Evolutionary conservation across 2,888 invertebrate species (phyloP).

Genomic region (Cosmopolites sordidus): DNA sequence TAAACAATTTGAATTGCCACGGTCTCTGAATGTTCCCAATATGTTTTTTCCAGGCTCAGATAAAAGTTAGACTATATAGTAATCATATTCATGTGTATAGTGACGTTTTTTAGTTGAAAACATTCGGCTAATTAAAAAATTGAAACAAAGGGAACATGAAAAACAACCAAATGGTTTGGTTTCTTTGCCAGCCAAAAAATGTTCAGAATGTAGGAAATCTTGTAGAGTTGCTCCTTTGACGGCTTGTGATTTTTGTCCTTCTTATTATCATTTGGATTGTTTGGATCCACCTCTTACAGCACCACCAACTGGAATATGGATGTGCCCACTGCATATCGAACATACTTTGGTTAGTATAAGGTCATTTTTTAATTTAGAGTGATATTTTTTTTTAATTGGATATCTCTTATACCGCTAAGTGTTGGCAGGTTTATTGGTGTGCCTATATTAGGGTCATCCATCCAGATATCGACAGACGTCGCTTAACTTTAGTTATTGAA

Average conservation of each 20-base stretch:
- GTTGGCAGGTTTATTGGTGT: too few species aligned
- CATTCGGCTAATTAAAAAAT: constrained; percentile 27
- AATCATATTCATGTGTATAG: neutral
- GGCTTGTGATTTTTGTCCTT: constrained; percentile 90
- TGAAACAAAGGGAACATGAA: constrained; percentile 32
- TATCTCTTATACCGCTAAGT: too few species aligned
- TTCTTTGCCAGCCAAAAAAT: constrained; percentile 77
- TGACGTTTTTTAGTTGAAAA: constrained; percentile 39
- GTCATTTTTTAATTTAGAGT: neutral
- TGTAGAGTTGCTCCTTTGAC: constrained; percentile 80
- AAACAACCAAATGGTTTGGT: constrained; percentile 57
- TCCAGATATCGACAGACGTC: too few species aligned
- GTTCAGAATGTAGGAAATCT: constrained; percentile 80
- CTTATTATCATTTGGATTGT: constrained; percentile 90
- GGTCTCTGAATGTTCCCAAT: constrained; percentile 66
- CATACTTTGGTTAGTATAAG: constrained; percentile 67
- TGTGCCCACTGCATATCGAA: constrained; percentile 96
- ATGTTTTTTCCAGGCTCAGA: constrained; percentile 79
- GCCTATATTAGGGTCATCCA: too few species aligned
- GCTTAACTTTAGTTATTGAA: too few species aligned
- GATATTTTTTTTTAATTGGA: too few species aligned
- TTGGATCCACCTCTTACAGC: constrained; percentile 88
- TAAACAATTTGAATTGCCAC: constrained; percentile 81
- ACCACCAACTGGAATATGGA: constrained; percentile 87
- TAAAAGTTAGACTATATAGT: constrained; percentile 54